Evolutionary conservation across 2,888 invertebrate species (phyloP).

Genomic region (Acleris emargana): DNA sequence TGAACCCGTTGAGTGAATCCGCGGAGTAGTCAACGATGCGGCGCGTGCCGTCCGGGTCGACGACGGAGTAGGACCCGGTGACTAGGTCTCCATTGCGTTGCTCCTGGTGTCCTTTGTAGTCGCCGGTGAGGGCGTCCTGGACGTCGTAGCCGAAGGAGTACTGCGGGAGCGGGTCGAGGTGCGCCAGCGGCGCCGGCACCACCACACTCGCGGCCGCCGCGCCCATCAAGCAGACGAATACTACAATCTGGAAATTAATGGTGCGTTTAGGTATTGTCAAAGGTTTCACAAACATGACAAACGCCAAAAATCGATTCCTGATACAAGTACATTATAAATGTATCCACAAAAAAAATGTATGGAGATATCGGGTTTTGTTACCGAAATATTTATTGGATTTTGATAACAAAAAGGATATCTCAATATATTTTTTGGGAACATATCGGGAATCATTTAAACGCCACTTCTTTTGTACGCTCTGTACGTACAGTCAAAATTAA

Average conservation of each 20-base stretch:
- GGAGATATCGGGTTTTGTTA: too few relatives aligned
- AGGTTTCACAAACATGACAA: too few relatives aligned
- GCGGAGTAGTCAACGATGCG: constrained; percentile 83
- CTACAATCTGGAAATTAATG: constrained; percentile 71
- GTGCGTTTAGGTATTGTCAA: not conserved
- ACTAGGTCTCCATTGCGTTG: constrained; percentile 82
- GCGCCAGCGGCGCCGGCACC: constrained; percentile 65
- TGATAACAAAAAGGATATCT: too few relatives aligned
- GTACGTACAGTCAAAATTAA: too few relatives aligned
- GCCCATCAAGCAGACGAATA: constrained; percentile 74
- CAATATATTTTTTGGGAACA: too few relatives aligned
- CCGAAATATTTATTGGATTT: too few relatives aligned
- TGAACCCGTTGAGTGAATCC: constrained; percentile 82
- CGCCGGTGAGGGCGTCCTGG: constrained; percentile 83
- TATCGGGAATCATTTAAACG: too few relatives aligned
- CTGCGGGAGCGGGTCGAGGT: constrained; percentile 77
- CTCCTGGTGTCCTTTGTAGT: constrained; percentile 84
- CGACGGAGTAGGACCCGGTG: constrained; percentile 81
- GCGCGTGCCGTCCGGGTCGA: constrained; percentile 83
- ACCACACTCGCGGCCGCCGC: constrained; percentile 67
- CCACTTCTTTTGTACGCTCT: too few relatives aligned
- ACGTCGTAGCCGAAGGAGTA: constrained; percentile 85
- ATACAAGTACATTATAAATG: too few relatives aligned
- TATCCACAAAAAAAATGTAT: too few relatives aligned
- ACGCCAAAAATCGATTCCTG: too few relatives aligned